A percentile compares a stretch with the other conserved stretches of the same genome.
These are phyloP conservation scores for Tiliqua scincoides DNA, from an alignment of 2,113 vertebrate genomes.

Conservation along the genomic window DNA sequence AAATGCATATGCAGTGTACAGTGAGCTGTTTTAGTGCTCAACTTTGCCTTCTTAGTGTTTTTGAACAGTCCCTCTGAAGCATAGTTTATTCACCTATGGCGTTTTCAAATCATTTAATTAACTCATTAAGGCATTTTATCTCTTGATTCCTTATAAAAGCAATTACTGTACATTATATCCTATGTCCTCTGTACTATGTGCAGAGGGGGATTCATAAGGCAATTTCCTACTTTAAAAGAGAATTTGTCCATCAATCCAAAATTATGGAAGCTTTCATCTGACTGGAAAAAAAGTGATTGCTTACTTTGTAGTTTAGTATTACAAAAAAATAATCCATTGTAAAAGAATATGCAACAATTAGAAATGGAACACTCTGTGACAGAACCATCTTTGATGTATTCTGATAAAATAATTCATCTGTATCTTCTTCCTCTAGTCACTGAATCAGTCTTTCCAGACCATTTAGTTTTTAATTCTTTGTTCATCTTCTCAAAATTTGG, in stretches of 20 bases:
- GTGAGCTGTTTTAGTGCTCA: background rate
- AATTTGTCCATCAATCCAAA: background rate
- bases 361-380: background rate
- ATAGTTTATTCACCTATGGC: background rate
- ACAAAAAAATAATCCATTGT: background rate
- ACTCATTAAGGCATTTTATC: background rate
- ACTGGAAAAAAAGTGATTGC: background rate
- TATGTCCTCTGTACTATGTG: background rate
- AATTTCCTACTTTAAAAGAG: background rate
- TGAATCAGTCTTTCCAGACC: too few relatives aligned
- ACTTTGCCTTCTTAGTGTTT: background rate
- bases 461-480: background rate
- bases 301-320: background rate
- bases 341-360: background rate
- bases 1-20: background rate
- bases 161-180: background rate
- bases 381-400: background rate
- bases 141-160: background rate
- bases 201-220: too few relatives aligned
- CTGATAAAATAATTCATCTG: background rate
- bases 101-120: too few relatives aligned
- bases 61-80: background rate
- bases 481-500: background rate
- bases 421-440: background rate
- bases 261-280: background rate